Evolutionary conservation across 1,140 invertebrate genomes (phyloP).

Genomic region (Pseudobourletiella spinata): DNA sequence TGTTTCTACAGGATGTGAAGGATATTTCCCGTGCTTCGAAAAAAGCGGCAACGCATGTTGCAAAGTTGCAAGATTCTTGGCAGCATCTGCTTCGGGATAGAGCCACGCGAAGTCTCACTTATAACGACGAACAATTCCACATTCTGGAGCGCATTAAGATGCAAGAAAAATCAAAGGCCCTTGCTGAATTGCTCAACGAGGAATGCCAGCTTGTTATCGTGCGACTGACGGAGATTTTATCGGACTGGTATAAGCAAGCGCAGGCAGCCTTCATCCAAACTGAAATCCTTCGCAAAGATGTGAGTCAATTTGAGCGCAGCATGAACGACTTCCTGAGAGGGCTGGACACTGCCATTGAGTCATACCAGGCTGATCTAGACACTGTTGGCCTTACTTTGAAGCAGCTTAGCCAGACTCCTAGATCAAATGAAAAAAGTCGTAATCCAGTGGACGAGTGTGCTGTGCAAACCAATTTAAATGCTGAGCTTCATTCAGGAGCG

Average conservation of each 20-base stretch:
- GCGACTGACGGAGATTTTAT: conserved; percentile 59
- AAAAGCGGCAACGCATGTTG: conserved; percentile 62
- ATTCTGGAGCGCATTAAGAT: conserved; percentile 67
- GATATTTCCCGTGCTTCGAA: conserved; percentile 53
- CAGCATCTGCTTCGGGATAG: conserved; percentile 79
- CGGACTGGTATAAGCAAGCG: conserved; percentile 76
- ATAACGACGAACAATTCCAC: conserved; percentile 90
- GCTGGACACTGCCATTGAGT: conserved; percentile 27
- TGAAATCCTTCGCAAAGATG: conserved; percentile 63
- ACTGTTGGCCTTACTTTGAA: conserved; percentile 21
- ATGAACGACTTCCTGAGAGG: conserved; percentile 29
- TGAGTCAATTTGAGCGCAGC: conserved; percentile 47
- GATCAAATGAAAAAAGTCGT: not conserved
- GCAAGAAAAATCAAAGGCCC: conserved; percentile 56
- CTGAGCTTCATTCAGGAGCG: not conserved
- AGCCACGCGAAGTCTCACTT: conserved; percentile 69
- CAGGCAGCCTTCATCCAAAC: conserved; percentile 66
- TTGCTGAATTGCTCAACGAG: conserved; percentile 54
- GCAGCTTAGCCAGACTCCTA: conserved; percentile 12
- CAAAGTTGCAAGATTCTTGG: conserved; percentile 77
- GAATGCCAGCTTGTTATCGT: conserved; percentile 57
- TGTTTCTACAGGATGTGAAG: conserved; percentile 27
- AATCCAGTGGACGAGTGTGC: not conserved
- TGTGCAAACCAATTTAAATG: not conserved
- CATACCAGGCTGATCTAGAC: conserved; percentile 27